Evolutionary conservation across 1,140 invertebrate genomes (phyloP), one percentile per base, ranked within the genome.

Genomic region (Chironomus tepperi): DNA sequence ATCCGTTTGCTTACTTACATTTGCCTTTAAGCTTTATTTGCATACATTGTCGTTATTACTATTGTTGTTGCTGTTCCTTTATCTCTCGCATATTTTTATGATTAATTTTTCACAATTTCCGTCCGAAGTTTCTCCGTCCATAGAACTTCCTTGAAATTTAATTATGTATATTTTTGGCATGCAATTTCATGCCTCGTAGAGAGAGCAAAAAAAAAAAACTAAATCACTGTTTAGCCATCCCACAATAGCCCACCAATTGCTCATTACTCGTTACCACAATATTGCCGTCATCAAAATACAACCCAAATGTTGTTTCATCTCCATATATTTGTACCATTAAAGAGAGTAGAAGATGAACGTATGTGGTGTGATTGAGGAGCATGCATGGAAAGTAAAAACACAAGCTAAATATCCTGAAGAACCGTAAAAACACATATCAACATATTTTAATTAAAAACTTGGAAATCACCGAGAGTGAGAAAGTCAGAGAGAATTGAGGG

Each of bases 371-470:
- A 47, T 47, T 5, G 47, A 57, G 47, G n/a, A 57, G 47, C 47
- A 57, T 57, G 47, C 47, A 57, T 57, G 12, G 47, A 12, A 57
- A 57, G 47, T 57, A 57, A 57, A 57, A 70, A 70, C 16, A 70
- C 65, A 70, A 70, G 16, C 18, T 70, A 70, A 70, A 70, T 70
- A 70, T 70, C 65, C 65, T 70, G 65, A 70, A 70, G 65, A 70
- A 70, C 65, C 65, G 65, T 70, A 70, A 70, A 70, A 70, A 70
- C 19, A 70, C 65, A 70, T 70, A 70, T 70, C 65, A 70, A 70
- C 65, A 70, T 70, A 70, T 70, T 70, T 70, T 70, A 70, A 70
- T 70, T 70, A 70, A 70, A 70, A 70, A 70, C 65, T 70, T 70
- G 65, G 65, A 70, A 57, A 70, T 70, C 65, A 70, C 65, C 65